These are phyloP conservation scores for Yponomeuta evonymella DNA, from an alignment of 2,888 invertebrate genomes.

Conservation along the genomic window DNA sequence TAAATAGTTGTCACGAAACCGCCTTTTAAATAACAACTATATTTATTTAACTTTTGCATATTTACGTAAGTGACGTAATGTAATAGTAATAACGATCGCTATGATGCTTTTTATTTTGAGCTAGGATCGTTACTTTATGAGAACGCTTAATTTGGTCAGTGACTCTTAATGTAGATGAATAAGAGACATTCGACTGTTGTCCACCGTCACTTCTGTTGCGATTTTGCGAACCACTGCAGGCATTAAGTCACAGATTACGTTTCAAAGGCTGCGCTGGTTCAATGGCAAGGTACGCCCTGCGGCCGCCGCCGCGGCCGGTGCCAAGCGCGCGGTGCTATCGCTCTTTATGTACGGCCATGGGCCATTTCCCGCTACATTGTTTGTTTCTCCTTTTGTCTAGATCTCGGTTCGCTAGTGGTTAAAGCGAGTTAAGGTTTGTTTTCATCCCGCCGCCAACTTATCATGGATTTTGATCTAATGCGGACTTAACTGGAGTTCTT, in stretches of 20 bases:
- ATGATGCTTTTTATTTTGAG: too few species aligned
- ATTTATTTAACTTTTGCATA: too few species aligned
- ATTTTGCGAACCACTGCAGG: neutral
- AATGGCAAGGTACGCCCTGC: constrained; percentile 1
- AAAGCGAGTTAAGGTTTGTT: neutral
- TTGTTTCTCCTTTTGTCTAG: constrained; percentile 25
- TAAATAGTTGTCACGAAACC: too few species aligned
- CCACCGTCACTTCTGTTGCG: neutral
- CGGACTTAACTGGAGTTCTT: too few species aligned
- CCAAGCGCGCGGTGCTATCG: constrained; percentile 19
- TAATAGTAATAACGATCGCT: too few species aligned
- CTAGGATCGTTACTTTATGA: too few species aligned
- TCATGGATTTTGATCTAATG: too few species aligned
- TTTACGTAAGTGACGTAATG: too few species aligned
- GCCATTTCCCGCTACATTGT: constrained; percentile 26
- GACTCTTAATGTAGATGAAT: too few species aligned
- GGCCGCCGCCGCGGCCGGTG: constrained; percentile 21
- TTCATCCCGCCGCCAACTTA: neutral
- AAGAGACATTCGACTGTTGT: too few species aligned
- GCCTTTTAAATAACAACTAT: too few species aligned
- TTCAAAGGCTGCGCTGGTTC: constrained; percentile 12
- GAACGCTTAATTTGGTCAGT: too few species aligned
- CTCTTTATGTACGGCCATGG: constrained; percentile 21
- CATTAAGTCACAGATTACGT: constrained; percentile 3
- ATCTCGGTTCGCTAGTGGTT: neutral